Percentiles rank a stretch among this genome's conserved stretches.
Conservation (phyloP, 1,140 invertebrate species). For the Phthorimaea operculella region DNA sequence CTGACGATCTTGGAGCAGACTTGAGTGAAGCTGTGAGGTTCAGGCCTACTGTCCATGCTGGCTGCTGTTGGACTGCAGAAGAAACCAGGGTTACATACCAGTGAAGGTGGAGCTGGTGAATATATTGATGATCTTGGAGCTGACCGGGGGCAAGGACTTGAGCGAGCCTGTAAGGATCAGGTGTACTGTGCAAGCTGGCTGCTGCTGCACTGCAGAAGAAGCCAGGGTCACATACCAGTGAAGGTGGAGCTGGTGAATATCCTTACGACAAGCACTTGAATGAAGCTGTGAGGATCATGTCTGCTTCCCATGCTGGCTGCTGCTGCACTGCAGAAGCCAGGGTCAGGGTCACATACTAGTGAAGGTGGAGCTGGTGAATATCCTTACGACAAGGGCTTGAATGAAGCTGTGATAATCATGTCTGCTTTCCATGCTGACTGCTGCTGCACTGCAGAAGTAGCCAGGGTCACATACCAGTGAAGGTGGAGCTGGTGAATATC, state of each 20-base stretch:
- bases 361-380: constrained; percentile 98
- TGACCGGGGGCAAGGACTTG: constrained; percentile 90
- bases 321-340: no score
- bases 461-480: constrained; percentile 81
- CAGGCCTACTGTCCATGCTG: constrained; percentile 86
- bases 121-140: constrained; percentile 97
- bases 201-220: no score
- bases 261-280: constrained; percentile 89
- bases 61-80: no score
- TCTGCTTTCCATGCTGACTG: constrained; percentile 90
- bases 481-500: constrained; percentile 98
- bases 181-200: no score
- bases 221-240: constrained; percentile 91
- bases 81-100: constrained; percentile 70
- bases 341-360: no score
- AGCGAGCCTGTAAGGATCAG: constrained; percentile 91
- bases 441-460: no score
- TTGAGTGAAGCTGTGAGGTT: constrained; percentile 92
- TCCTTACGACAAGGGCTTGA: constrained; percentile 96
- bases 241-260: constrained; percentile 99
- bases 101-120: constrained; percentile 99
- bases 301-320: constrained; percentile 88
- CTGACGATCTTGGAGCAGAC: constrained; percentile 96
- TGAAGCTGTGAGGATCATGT: constrained; percentile 90
- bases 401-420: constrained; percentile 88